These are phyloP conservation scores for Altica lythri DNA, from an alignment of 2,888 invertebrate species.

Conservation along the genomic window DNA sequence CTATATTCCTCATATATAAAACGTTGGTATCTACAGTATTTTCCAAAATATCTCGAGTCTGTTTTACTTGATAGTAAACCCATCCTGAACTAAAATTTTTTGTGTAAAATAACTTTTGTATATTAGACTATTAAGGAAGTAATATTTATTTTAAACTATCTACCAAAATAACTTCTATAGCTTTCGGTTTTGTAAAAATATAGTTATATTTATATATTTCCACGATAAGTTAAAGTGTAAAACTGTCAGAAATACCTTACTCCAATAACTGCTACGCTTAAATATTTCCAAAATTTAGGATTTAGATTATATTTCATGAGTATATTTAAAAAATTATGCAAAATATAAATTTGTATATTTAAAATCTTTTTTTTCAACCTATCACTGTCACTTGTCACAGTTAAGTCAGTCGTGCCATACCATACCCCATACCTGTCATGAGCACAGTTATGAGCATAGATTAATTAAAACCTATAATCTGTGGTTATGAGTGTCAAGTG, in stretches of 20 bases:
- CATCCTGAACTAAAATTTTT: conserved; percentile 46
- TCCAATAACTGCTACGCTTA: conserved; percentile 8
- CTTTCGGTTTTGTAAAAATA: no score
- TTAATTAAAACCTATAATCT: no score
- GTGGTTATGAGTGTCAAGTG: no score
- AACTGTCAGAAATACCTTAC: conserved; percentile 1
- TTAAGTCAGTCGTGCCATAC: no score
- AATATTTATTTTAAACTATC: background rate
- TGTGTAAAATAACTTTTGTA: conserved; percentile 5
- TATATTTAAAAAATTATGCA: no score
- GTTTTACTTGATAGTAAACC: conserved; percentile 50
- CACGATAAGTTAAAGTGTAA: background rate
- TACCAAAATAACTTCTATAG: background rate
- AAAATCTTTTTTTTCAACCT: no score
- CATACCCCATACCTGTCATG: no score
- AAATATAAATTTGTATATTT: no score
- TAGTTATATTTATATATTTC: background rate
- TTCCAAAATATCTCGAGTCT: conserved; percentile 48
- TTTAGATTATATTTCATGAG: conserved; percentile 11
- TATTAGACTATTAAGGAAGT: background rate
- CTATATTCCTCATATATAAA: conserved; percentile 45
- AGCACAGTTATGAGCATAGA: no score
- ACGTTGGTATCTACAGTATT: conserved; percentile 52
- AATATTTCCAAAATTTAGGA: conserved; percentile 12
- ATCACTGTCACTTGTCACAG: no score